phyloP scores from a whole-genome alignment of 92 coral and sea anemone genomes.

The Phymanthus crucifer region DNA sequence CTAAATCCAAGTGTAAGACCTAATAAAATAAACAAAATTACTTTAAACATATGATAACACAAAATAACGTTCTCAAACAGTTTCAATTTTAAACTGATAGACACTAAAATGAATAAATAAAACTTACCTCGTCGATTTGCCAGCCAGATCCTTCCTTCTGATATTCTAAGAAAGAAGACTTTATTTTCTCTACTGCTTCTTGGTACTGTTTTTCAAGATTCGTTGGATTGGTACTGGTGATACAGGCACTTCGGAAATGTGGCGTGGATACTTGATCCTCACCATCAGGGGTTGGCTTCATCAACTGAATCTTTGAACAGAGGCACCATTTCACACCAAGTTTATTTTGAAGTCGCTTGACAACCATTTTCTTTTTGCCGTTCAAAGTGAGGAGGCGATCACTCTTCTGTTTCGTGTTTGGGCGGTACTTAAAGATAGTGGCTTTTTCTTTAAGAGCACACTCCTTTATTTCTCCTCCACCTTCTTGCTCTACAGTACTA shows the following conservation, averaged over 20 bases:
- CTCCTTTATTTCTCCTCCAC: neutral
- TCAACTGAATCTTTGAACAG: slow-evolving; percentile 25
- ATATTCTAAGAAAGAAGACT: slow-evolving; percentile 12
- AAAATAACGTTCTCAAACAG: neutral
- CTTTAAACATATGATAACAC: neutral
- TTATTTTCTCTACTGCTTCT: slow-evolving; percentile 30
- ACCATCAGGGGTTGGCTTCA: slow-evolving; percentile 38
- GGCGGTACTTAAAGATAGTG: slow-evolving; percentile 34
- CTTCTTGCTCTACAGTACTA: neutral
- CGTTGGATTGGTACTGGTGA: slow-evolving; percentile 15
- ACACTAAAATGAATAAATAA: too few species aligned
- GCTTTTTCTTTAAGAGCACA: slow-evolving; percentile 30
- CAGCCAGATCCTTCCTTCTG: neutral
- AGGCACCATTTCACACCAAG: slow-evolving; percentile 36
- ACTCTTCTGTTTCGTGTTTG: slow-evolving; percentile 23
- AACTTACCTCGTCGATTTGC: neutral
- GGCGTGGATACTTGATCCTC: slow-evolving; percentile 31
- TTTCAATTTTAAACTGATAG: too few species aligned
- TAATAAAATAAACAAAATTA: too few species aligned
- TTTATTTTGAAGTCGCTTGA: neutral
- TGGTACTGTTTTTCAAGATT: slow-evolving; percentile 16
- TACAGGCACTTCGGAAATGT: slow-evolving; percentile 42
- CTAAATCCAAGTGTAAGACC: too few species aligned
- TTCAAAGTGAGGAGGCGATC: slow-evolving; percentile 20
- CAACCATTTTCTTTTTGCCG: slow-evolving; percentile 22